These are phyloP conservation scores for Cottus gobio DNA, from an alignment of 2,113 vertebrate species.

Conservation along the genomic window DNA sequence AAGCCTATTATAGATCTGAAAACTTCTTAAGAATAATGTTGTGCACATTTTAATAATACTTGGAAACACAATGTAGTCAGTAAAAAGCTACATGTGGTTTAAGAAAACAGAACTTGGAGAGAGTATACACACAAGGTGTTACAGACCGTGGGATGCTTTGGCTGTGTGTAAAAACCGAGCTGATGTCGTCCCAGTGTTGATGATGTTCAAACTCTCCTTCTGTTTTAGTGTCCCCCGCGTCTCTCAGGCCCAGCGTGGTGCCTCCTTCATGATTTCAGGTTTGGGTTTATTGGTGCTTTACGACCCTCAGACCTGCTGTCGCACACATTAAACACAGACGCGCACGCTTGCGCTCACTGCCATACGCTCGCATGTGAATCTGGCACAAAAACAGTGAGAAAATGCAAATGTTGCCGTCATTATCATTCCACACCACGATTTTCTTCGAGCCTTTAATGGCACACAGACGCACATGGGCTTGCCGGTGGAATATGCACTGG, in stretches of 20 bases:
- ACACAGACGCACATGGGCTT: background rate
- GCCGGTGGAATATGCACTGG: background rate
- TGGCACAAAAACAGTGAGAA: background rate
- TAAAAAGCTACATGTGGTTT: background rate
- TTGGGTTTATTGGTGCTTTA: slow-evolving; percentile 79
- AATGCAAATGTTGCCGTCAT: slow-evolving; percentile 11
- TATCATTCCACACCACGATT: slow-evolving; percentile 36
- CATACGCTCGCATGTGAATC: slow-evolving; percentile 26
- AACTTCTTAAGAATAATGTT: background rate
- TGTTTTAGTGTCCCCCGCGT: slow-evolving; percentile 46
- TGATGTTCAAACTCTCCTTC: slow-evolving; percentile 38
- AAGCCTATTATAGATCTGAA: too few species aligned
- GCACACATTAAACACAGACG: slow-evolving; percentile 66
- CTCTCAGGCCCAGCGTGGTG: slow-evolving; percentile 55
- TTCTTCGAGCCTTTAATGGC: slow-evolving; percentile 12
- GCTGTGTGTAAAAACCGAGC: slow-evolving; percentile 4
- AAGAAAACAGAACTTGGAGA: background rate
- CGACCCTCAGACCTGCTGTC: slow-evolving; percentile 75
- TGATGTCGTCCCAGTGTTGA: slow-evolving; percentile 25
- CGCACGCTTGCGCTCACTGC: slow-evolving; percentile 21
- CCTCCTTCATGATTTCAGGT: slow-evolving; percentile 59
- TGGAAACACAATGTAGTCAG: background rate
- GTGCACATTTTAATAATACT: background rate
- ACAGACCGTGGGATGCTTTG: background rate
- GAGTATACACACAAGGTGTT: background rate